Conservation (phyloP, 2,888 invertebrate species). For the Lochmaea crataegi region DNA sequence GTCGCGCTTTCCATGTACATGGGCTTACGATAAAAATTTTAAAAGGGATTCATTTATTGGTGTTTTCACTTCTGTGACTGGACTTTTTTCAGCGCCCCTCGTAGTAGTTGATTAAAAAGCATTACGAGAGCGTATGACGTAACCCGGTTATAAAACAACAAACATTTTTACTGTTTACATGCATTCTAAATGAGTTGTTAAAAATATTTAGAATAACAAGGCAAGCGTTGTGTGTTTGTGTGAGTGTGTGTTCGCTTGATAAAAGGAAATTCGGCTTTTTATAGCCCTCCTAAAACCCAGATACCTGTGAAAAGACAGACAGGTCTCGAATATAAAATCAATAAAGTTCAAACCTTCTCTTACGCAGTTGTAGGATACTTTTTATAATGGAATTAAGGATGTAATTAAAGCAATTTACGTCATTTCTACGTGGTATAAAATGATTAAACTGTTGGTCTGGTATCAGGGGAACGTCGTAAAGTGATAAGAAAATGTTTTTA, state of each 20-base stretch:
- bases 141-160: background rate
- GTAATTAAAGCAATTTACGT: slow-evolving; percentile 6
- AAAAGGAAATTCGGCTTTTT: background rate
- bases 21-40: no score
- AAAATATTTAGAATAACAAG: background rate
- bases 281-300: background rate
- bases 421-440: background rate
- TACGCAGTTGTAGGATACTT: background rate
- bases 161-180: slow-evolving; percentile 1
- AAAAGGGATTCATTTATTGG: no score
- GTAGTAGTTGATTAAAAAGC: background rate
- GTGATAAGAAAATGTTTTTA: background rate
- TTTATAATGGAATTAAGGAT: slow-evolving; percentile 3
- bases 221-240: background rate
- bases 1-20: no score
- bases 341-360: background rate
- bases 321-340: slow-evolving; percentile 7
- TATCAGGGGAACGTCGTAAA: background rate
- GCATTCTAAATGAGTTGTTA: background rate
- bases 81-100: background rate
- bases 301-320: background rate
- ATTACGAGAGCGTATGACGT: background rate
- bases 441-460: background rate
- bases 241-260: background rate
- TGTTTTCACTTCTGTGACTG: no score